Base-by-base conservation (phyloP, 2,113 vertebrate species). In the Ceyx cyanopectus region DNA sequence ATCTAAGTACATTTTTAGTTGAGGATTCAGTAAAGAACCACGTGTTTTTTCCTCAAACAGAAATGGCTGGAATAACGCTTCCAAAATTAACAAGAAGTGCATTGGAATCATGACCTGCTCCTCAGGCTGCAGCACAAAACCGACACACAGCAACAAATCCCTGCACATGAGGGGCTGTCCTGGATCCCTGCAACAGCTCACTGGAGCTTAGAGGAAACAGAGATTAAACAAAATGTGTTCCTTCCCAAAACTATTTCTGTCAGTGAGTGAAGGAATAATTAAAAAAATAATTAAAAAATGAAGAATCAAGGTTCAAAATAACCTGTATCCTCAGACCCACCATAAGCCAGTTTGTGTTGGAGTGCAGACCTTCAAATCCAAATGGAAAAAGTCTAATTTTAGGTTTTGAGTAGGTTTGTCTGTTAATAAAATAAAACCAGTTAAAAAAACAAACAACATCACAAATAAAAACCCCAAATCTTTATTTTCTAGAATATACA, bases 401-500 rank as follows among this genome's bases (percentile, higher is more conserved):
- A 92, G 51, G 16, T 56, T 84, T 72, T 90, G 61, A 83, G 19
- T 82, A 57, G 57, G 57, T 62, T 45, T 79, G 67, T 34, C 51
- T 65, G 34, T 81, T 93, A 90, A 69, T 65, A 77, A 74, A 65
- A 91, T 79, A 63, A 91, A 79, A 32, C 37, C 86, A 82, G 79
- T 43, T 73, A 81, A 90, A 93, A 85, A 85, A 43, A 7, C 40
- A 78, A 86, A 26, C 80, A 86, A 40, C 37, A 8, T 7, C 60
- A 73, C 58, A 93, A 61, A 73, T 76, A 84, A 87, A 87, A 87
- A 10, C 78, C 73, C 86, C 37, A 93, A 73, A 62, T 84, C 32
- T 93, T 94, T 63, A 37, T 95, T 77, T 92, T 75, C 79, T 89
- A 89, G 57, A 89, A 88, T 70, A 73, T 46, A 76, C 93, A 89